Evolutionary conservation across 2,888 invertebrate species (phyloP).

Genomic region (Cephalotes varians): DNA sequence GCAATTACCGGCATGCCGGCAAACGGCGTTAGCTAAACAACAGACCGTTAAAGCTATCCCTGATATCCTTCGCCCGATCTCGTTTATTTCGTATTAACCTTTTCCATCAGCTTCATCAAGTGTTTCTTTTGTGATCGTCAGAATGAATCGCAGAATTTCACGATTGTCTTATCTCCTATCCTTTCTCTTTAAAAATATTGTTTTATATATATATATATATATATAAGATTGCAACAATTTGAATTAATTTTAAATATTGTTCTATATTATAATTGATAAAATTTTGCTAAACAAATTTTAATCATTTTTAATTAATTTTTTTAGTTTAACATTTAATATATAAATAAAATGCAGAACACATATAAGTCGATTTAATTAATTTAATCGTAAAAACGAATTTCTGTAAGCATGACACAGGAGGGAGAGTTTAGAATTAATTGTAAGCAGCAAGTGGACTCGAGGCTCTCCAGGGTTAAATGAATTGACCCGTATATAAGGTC

Average conservation of each 20-base stretch:
- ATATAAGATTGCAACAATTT: background rate
- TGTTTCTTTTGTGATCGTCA: constrained; percentile 52
- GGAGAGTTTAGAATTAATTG: constrained; percentile 50
- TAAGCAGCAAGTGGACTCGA: constrained; percentile 72
- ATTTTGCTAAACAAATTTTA: background rate
- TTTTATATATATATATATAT: background rate
- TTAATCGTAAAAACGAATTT: constrained; percentile 62
- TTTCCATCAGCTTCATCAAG: constrained; percentile 64
- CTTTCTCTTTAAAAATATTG: background rate
- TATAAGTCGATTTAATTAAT: constrained; percentile 46
- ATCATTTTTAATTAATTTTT: background rate
- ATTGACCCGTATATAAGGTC: constrained; percentile 72
- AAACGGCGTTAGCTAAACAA: constrained; percentile 81
- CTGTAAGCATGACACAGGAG: constrained; percentile 28
- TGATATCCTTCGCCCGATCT: constrained; percentile 70
- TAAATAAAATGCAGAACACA: background rate
- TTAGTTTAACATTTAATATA: background rate
- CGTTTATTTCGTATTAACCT: constrained; percentile 66
- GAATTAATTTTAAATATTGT: background rate
- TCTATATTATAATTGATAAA: background rate
- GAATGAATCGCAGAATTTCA: constrained; percentile 18
- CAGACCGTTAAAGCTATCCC: constrained; percentile 77
- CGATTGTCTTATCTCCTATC: background rate
- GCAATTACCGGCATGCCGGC: constrained; percentile 76
- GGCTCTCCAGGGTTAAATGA: constrained; percentile 72